phyloP scores from a whole-genome alignment of 1,140 invertebrate species.

The Neodiprion pinetum region DNA sequence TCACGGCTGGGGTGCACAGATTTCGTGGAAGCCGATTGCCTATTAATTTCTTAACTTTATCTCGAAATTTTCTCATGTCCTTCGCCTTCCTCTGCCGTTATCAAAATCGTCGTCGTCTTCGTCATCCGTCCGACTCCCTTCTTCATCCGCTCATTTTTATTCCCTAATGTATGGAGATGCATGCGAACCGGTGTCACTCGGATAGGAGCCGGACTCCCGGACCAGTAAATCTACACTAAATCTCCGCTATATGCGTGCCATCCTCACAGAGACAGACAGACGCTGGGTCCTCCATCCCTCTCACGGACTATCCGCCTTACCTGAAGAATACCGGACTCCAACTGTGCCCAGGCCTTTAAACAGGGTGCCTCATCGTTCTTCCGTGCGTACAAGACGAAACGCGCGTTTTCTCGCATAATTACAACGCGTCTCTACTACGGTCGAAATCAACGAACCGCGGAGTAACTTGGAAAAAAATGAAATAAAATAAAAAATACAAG shows the following conservation, averaged over 20 bases:
- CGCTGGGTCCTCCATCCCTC: slow-evolving; percentile 11
- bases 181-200: slow-evolving; percentile 12
- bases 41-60: not conserved
- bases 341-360: slow-evolving; percentile 24
- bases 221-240: slow-evolving; percentile 47
- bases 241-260: slow-evolving; percentile 32
- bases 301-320: slow-evolving; percentile 8
- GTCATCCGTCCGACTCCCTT: slow-evolving; percentile 34
- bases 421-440: too few relatives aligned
- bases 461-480: too few relatives aligned
- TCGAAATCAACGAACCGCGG: too few relatives aligned
- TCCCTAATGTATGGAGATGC: slow-evolving; percentile 17
- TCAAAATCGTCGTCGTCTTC: not conserved
- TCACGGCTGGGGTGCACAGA: not conserved
- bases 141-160: slow-evolving; percentile 25
- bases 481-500: too few relatives aligned
- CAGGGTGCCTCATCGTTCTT: slow-evolving; percentile 28
- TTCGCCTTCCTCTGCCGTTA: slow-evolving; percentile 18
- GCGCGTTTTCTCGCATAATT: not conserved
- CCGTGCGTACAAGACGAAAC: not conserved
- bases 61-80: slow-evolving; percentile 33
- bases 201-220: slow-evolving; percentile 17
- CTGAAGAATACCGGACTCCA: not conserved
- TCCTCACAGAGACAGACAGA: slow-evolving; percentile 38
- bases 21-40: not conserved